Percentiles rank a stretch among this genome's conserved stretches.
Evolutionary conservation across 2,797 vertebrate genomes (phyloP).

Genomic region (Telmatherina bonti): DNA sequence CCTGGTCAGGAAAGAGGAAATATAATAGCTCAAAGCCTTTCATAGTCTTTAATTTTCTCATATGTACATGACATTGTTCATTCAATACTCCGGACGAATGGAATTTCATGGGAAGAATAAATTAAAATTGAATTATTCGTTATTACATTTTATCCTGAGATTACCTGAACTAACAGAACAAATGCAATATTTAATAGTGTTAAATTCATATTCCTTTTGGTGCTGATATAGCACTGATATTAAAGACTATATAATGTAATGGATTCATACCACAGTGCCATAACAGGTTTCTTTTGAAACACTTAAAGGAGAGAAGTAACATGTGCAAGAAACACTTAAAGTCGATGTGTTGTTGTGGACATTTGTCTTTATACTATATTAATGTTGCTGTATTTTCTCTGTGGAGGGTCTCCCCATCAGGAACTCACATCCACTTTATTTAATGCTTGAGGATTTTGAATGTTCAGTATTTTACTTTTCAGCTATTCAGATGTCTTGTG

Average conservation of each 20-base stretch:
- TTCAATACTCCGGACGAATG: constrained; percentile 27
- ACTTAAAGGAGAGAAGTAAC: constrained; percentile 11
- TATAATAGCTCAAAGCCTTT: constrained; percentile 33
- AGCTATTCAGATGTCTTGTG: too few species aligned
- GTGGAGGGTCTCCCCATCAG: too few species aligned
- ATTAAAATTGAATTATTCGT: constrained; percentile 59
- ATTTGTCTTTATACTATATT: background rate
- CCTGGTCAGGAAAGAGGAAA: constrained; percentile 23
- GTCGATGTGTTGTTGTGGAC: background rate
- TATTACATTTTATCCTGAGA: constrained; percentile 58
- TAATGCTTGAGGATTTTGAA: too few species aligned
- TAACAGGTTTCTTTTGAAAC: constrained; percentile 45
- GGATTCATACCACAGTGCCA: constrained; percentile 16
- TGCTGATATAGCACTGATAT: constrained; percentile 42
- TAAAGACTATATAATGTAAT: constrained; percentile 42
- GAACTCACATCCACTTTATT: too few species aligned
- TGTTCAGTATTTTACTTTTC: too few species aligned
- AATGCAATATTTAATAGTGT: constrained; percentile 64
- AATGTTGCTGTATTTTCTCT: too few species aligned
- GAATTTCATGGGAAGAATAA: constrained; percentile 49
- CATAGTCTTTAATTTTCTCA: constrained; percentile 46
- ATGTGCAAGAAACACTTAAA: constrained; percentile 17
- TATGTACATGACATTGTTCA: constrained; percentile 18
- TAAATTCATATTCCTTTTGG: constrained; percentile 48
- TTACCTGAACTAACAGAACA: constrained; percentile 62